phyloP scores from a whole-genome alignment of 2,888 invertebrate species.

The Pocota personata region DNA sequence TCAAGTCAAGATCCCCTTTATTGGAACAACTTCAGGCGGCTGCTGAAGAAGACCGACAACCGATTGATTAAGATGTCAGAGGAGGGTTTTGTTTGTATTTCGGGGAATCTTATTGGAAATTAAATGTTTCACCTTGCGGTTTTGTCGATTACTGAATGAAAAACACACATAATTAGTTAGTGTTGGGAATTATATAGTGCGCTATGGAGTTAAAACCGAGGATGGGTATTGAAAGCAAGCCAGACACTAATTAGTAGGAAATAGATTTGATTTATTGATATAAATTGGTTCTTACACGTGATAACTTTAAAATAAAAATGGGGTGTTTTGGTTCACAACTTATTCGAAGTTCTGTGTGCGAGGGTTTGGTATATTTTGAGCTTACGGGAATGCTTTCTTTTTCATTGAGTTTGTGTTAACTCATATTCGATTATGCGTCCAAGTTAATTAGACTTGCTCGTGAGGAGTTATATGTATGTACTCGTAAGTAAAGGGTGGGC shows the following conservation, averaged over 20 bases:
- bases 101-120: slow-evolving; percentile 72
- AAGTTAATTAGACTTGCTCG: no score
- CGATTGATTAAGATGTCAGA: slow-evolving; percentile 72
- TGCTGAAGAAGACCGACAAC: slow-evolving; percentile 43
- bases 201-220: not conserved
- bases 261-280: slow-evolving; percentile 71
- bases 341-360: not conserved
- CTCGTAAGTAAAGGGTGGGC: no score
- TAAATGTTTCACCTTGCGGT: slow-evolving; percentile 65
- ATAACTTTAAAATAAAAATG: not conserved
- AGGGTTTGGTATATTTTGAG: not conserved
- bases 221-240: slow-evolving; percentile 22
- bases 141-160: slow-evolving; percentile 47
- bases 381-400: no score
- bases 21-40: slow-evolving; percentile 33
- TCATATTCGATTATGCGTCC: no score
- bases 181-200: slow-evolving; percentile 64
- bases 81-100: slow-evolving; percentile 69
- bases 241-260: slow-evolving; percentile 62
- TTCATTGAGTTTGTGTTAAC: no score
- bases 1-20: slow-evolving; percentile 47
- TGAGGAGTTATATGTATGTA: no score
- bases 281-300: slow-evolving; percentile 48
- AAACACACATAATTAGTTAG: slow-evolving; percentile 67
- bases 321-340: not conserved